Conservation (phyloP, 2,113 vertebrate genomes). For the Turdus rufiventris region DNA sequence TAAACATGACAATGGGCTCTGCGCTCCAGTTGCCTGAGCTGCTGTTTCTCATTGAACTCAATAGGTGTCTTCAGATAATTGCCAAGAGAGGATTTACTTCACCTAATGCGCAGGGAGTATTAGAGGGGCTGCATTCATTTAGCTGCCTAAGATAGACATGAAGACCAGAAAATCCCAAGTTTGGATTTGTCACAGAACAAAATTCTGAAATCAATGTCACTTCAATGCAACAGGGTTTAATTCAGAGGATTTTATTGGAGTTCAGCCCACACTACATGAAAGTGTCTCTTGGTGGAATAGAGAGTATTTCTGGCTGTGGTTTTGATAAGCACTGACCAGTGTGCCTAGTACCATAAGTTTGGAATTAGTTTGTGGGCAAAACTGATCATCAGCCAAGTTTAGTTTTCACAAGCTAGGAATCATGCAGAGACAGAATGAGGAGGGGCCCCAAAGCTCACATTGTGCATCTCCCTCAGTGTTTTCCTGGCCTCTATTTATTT, state of each 20-base stretch:
- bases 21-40: neutral
- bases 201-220: conserved; percentile 19
- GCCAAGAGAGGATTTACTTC: neutral
- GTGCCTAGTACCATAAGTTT: neutral
- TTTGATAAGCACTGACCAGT: neutral
- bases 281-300: neutral
- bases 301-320: neutral
- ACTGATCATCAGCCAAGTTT: neutral
- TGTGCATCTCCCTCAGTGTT: neutral
- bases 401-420: neutral
- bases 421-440: neutral
- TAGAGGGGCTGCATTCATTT: conserved; percentile 3
- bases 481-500: neutral
- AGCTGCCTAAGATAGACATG: neutral
- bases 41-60: neutral
- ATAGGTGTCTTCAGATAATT: conserved; percentile 9
- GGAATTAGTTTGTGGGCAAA: neutral
- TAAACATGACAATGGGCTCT: neutral
- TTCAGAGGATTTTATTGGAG: neutral
- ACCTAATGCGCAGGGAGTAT: neutral
- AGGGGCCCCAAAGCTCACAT: neutral
- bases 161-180: conserved; percentile 34
- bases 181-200: neutral
- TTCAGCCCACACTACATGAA: neutral
- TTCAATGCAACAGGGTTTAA: neutral